These are phyloP conservation scores for Hyles euphorbiae DNA, from an alignment of 1,140 invertebrate genomes.

Conservation along the genomic window DNA sequence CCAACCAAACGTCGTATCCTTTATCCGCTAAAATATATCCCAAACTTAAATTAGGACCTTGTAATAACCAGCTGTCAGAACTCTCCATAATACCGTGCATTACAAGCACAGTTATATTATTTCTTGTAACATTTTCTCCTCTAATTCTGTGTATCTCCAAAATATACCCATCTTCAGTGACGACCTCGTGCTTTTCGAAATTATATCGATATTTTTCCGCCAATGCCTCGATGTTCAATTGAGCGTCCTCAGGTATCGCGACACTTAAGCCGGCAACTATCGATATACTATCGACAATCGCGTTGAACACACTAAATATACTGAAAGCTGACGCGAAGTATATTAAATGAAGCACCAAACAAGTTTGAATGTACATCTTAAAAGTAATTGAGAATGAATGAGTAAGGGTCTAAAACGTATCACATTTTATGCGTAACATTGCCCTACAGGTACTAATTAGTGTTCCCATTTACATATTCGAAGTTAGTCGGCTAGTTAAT, in stretches of 20 bases:
- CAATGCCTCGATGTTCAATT: conserved; percentile 49
- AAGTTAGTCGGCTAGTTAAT: conserved; percentile 10
- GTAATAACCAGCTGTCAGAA: conserved; percentile 77
- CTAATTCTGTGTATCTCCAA: conserved; percentile 76
- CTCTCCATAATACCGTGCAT: conserved; percentile 82
- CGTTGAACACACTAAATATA: not conserved
- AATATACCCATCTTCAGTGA: conserved; percentile 78
- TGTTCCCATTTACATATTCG: not conserved
- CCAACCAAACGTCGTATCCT: conserved; percentile 86
- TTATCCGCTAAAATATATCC: conserved; percentile 71
- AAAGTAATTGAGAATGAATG: not conserved
- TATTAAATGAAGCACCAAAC: no score
- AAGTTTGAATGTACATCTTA: no score
- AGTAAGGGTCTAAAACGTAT: not conserved
- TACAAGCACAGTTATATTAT: conserved; percentile 69
- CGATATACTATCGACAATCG: not conserved
- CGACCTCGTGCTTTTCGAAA: conserved; percentile 73
- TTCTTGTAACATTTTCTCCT: conserved; percentile 29
- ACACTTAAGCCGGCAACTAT: not conserved
- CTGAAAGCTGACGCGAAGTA: not conserved
- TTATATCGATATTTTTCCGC: conserved; percentile 75
- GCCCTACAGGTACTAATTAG: not conserved
- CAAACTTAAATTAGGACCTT: conserved; percentile 70
- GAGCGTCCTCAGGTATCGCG: conserved; percentile 25
- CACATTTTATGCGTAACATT: conserved; percentile 3